Evolutionary conservation across 1,140 invertebrate species (phyloP).

Genomic region (Bombus consobrinus): DNA sequence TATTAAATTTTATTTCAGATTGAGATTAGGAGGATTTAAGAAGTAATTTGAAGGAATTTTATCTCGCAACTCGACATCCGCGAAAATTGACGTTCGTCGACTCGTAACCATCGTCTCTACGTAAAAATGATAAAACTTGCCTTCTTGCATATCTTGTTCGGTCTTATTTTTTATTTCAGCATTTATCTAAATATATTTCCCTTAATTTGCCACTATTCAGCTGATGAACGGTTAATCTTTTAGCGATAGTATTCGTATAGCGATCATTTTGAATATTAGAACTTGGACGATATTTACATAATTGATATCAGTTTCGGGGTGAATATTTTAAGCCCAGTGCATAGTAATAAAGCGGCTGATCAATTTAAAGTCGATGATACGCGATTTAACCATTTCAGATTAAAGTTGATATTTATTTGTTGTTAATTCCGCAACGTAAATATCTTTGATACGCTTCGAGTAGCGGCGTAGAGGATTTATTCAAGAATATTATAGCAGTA

Average conservation of each 20-base stretch:
- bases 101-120: neutral
- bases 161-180: neutral
- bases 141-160: neutral
- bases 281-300: neutral
- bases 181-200: neutral
- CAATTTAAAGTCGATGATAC: neutral
- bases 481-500: no score
- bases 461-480: no score
- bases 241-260: neutral
- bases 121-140: neutral
- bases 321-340: neutral
- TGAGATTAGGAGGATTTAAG: neutral
- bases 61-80: neutral
- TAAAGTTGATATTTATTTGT: no score
- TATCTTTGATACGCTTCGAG: no score
- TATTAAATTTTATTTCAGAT: neutral
- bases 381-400: neutral
- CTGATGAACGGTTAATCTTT: neutral
- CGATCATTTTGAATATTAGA: neutral
- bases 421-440: no score
- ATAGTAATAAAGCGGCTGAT: neutral
- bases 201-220: neutral
- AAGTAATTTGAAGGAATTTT: neutral
- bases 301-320: neutral
- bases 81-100: neutral